Evolutionary conservation across 2,888 invertebrate genomes (phyloP), one percentile per base, ranked within the genome.

Genomic region (Parnassius smintheus): DNA sequence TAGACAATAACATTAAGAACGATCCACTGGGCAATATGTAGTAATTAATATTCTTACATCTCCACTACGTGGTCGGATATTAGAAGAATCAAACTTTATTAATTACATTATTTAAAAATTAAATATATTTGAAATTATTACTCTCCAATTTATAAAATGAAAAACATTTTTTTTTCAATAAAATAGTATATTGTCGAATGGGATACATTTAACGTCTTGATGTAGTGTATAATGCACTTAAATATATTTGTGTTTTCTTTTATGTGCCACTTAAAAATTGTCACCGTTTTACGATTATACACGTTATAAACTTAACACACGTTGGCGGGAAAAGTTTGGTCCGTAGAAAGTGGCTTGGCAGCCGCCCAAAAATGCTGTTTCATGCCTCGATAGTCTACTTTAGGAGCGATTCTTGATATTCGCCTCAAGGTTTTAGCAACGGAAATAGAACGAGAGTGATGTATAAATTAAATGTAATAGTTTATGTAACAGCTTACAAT

Each of bases 321-420:
- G 22, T 46, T 11, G 51, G 56, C 51, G 11, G 51, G 50, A 48
- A 62, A 56, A 18, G 10, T 56, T 48, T 46, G 50, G 18, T n/a
- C 56, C 48, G 56, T 62, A 56, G 61, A 62, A 56, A 62, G 61
- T 61, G 56, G 52, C 41, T 62, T 62, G 61, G 56, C 61, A 48
- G 46, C 46, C 52, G 56, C 35, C 61, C 61, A 62, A 62, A 62
- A 56, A 61, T 55, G 60, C 44, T 45, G 52, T 51, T 55, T 25
- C 55, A 11, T 18, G 42, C 18, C 49, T 25, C 58, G 45, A 42
- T 56, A 25, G 56, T 52, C 61, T 48, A 52, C 61, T 62, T 62
- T 62, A 62, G 61, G 56, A 55, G 49, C n/a, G 60, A 54, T 49
- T 55, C 59, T 60, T 49, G 54, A 60, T 18, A 13, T 13, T 49